phyloP scores from a whole-genome alignment of 2,888 invertebrate species.

The Eilema caniola region DNA sequence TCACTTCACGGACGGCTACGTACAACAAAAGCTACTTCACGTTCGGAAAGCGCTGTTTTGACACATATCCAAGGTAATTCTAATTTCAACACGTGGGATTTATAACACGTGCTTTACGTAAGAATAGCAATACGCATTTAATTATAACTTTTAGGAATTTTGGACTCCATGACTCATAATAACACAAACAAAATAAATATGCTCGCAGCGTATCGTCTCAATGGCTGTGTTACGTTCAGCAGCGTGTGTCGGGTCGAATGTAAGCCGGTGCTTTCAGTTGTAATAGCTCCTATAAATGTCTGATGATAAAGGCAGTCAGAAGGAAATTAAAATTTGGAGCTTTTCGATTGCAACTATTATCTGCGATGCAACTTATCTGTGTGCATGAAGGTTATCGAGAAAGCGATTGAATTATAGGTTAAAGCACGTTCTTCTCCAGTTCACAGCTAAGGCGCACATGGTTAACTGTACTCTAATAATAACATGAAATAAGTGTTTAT shows the following conservation, averaged over 20 bases:
- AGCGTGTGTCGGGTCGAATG: slow-evolving; percentile 4
- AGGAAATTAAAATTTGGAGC: neutral
- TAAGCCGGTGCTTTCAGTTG: neutral
- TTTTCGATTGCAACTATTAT: neutral
- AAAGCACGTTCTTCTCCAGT: neutral
- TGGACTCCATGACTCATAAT: slow-evolving; percentile 39
- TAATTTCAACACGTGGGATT: slow-evolving; percentile 41
- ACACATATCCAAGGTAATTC: slow-evolving; percentile 51
- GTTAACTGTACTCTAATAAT: neutral
- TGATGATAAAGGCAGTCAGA: neutral
- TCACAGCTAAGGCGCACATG: neutral
- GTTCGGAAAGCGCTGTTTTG: slow-evolving; percentile 40
- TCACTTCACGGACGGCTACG: slow-evolving; percentile 28
- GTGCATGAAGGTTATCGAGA: neutral
- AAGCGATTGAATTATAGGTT: neutral
- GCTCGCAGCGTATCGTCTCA: slow-evolving; percentile 11
- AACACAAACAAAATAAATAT: slow-evolving; percentile 35
- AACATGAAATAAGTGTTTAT: neutral
- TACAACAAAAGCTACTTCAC: slow-evolving; percentile 40
- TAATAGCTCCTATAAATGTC: neutral
- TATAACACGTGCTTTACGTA: slow-evolving; percentile 35
- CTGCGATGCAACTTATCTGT: neutral
- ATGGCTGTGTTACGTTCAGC: slow-evolving; percentile 17
- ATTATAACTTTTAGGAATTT: slow-evolving; percentile 35
- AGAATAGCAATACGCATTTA: slow-evolving; percentile 16